Base-by-base conservation (phyloP, 1,140 invertebrate species). In the Aphaenogaster ashmeadi region DNA sequence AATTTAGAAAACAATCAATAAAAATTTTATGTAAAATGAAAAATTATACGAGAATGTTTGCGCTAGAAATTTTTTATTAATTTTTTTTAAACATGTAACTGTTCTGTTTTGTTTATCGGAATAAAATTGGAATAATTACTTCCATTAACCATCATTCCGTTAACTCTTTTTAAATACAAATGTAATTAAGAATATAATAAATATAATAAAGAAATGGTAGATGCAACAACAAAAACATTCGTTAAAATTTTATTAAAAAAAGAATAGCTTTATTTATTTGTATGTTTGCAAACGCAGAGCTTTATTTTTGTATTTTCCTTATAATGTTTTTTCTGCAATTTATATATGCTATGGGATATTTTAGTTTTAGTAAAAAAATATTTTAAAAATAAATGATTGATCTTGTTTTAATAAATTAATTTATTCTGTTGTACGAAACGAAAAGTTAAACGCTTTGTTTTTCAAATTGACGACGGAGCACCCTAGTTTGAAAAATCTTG, bases 401-500 rank as follows among this genome's bases (percentile, higher is more conserved):
- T 21, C 4, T 80, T 36, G 6, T 33, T 50, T 36, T 38, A 67
- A 67, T 11, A 52, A 52, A 80, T 80, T 80, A 80, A 52, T n/a
- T n/a, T 4, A 67, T 50, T 38, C 62, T 6, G 36, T 27, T 38
- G 44, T 3, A 41, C 11, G 13, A 27, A 18, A 11, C 7, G 8
- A 9, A 80, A n/a, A 27, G n/a, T 54, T 80, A 41, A 41, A 81
- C 21, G 18, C 54, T 71, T 71, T 81, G 36, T 81, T 72, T 81
- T 56, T 71, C 18, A 50, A 18, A 41, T 71, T 41, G 36, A 41
- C 36, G 36, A 33, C 21, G 41, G 38, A 71, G 21, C 3, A 56
- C 18, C 33, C 64, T n/a, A 56, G 78, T 84, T 84, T 85, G 64
- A 85, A 87, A 86, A 71, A 87, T 56, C 52, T 27, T 50, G 60